A percentile compares a stretch with the other conserved stretches of the same genome.
Conservation (phyloP, 2,797 vertebrate species). For the Gouania willdenowi region DNA sequence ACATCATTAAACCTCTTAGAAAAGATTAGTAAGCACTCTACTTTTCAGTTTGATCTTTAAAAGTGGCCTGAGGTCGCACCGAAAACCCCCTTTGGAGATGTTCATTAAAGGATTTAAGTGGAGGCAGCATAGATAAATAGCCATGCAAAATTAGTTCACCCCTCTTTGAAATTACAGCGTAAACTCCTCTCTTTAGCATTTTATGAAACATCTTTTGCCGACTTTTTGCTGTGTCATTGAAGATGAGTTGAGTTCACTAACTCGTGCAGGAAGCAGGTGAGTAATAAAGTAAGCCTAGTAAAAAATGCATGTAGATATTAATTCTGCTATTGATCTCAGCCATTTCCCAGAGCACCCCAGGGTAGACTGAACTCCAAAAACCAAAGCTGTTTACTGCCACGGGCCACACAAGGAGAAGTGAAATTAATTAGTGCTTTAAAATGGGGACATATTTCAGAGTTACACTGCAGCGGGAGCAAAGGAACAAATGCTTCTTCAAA, state of each 20-base stretch:
- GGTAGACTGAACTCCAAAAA: not conserved
- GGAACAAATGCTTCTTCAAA: slow-evolving; percentile 5
- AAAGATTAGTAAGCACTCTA: slow-evolving; percentile 18
- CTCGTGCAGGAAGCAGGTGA: slow-evolving; percentile 1
- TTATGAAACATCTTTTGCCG: not conserved
- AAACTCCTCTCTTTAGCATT: not conserved
- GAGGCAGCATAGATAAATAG: not conserved
- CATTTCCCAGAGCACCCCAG: slow-evolving; percentile 1
- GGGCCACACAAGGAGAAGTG: slow-evolving; percentile 1
- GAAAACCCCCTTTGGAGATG: not conserved
- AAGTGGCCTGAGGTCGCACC: slow-evolving; percentile 1
- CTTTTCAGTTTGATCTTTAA: slow-evolving; percentile 28
- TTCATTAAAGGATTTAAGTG: slow-evolving; percentile 4
- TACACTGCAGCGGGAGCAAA: not conserved
- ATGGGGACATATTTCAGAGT: not conserved
- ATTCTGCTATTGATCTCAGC: slow-evolving; percentile 23
- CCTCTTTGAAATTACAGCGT: not conserved
- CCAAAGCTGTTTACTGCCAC: slow-evolving; percentile 14
- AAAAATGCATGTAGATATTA: slow-evolving; percentile 11
- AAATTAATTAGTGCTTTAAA: slow-evolving; percentile 28
- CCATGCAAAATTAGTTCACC: not conserved
- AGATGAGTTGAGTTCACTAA: not conserved
- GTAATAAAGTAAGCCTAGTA: slow-evolving; percentile 8
- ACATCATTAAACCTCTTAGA: slow-evolving; percentile 6
- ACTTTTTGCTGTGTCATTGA: not conserved